These are phyloP conservation scores for Congeria kusceri DNA, from an alignment of 2,888 invertebrate species.

Conservation along the genomic window DNA sequence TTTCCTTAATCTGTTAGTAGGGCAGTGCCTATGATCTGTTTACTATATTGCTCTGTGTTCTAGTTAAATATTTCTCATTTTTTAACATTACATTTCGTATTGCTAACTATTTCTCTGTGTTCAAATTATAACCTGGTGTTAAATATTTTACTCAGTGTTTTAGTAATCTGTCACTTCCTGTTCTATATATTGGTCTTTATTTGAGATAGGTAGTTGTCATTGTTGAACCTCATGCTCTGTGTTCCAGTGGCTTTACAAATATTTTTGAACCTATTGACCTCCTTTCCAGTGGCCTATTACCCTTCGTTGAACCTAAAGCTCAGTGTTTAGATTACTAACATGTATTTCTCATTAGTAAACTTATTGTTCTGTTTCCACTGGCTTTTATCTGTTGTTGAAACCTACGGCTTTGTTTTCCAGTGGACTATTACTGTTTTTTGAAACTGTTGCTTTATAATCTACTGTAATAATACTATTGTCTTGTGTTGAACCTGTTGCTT, in stretches of 20 bases:
- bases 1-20: too few relatives aligned
- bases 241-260: background rate
- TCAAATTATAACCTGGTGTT: background rate
- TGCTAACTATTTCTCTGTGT: background rate
- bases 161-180: background rate
- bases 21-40: background rate
- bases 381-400: background rate
- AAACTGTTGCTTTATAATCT: background rate
- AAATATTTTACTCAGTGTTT: background rate
- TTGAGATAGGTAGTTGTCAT: too few relatives aligned
- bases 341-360: too few relatives aligned
- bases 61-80: background rate
- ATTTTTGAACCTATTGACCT: background rate
- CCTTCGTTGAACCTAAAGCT: background rate
- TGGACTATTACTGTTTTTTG: too few relatives aligned
- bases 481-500: too few relatives aligned
- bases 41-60: background rate
- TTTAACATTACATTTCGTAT: too few relatives aligned
- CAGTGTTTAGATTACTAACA: background rate
- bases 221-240: background rate
- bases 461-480: background rate
- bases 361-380: background rate
- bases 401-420: background rate
- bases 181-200: background rate
- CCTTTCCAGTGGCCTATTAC: slow-evolving; percentile 6